These are phyloP conservation scores for Lycaena phlaeas DNA, from an alignment of 2,888 invertebrate species.

Conservation along the genomic window DNA sequence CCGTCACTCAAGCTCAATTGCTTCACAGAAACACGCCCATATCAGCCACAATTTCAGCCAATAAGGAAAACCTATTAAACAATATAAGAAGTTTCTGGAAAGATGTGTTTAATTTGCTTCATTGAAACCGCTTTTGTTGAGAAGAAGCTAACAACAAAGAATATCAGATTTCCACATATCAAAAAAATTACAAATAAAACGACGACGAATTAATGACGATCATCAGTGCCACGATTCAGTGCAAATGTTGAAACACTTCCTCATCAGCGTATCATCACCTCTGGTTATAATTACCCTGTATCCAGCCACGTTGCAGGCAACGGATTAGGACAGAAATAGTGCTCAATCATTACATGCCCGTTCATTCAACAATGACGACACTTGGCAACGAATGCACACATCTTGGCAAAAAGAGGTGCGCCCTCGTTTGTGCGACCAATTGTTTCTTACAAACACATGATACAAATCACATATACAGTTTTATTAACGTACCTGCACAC, in stretches of 20 bases:
- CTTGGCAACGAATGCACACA: constrained; percentile 14
- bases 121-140: no score
- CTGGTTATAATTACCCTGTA: not conserved
- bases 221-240: no score
- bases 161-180: no score
- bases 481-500: no score
- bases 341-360: not conserved
- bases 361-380: constrained; percentile 16
- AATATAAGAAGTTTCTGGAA: no score
- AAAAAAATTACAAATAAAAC: no score
- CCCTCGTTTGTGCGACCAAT: constrained; percentile 10
- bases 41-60: not conserved
- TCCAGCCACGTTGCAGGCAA: no score
- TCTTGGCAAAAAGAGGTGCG: constrained; percentile 13
- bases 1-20: constrained; percentile 22
- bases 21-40: not conserved
- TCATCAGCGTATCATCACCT: no score
- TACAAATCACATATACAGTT: not conserved
- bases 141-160: no score
- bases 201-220: no score
- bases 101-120: no score
- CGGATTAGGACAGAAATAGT: constrained; percentile 7
- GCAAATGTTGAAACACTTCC: no score
- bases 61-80: constrained; percentile 4
- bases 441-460: not conserved